Conservation (phyloP, 1,140 invertebrate species). For the Neelides sp. region DNA sequence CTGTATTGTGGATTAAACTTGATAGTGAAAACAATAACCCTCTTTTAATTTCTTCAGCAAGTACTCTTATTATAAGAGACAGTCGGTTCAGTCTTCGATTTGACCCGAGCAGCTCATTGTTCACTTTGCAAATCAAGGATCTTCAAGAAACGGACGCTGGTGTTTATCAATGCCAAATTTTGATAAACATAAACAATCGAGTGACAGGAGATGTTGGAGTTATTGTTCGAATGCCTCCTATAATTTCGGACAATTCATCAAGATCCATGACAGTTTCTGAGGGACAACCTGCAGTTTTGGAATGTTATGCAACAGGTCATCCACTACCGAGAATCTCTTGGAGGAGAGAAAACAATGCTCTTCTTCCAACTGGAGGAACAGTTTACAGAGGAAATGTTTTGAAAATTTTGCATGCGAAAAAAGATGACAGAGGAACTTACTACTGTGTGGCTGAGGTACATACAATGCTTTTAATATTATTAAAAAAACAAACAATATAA, state of each 20-base stretch:
- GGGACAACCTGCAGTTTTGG: constrained; percentile 60
- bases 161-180: constrained; percentile 70
- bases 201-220: constrained; percentile 70
- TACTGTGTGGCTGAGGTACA: constrained; percentile 77
- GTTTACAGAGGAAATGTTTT: constrained; percentile 68
- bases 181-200: constrained; percentile 61
- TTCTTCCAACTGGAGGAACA: constrained; percentile 71
- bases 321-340: constrained; percentile 70
- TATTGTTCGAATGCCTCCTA: constrained; percentile 67
- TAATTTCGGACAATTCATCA: constrained; percentile 86
- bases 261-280: constrained; percentile 70
- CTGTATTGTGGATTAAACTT: constrained; percentile 67
- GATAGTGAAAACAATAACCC: constrained; percentile 44
- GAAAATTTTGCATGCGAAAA: constrained; percentile 44
- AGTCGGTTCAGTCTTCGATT: constrained; percentile 71
- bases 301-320: constrained; percentile 70
- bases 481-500: too few relatives aligned
- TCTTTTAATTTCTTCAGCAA: constrained; percentile 58
- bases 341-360: constrained; percentile 80
- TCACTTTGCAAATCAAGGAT: constrained; percentile 74
- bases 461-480: too few relatives aligned
- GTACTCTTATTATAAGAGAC: constrained; percentile 68
- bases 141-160: constrained; percentile 88
- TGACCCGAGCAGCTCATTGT: constrained; percentile 62
- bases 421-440: constrained; percentile 29